Evolutionary conservation across 2,113 vertebrate genomes (phyloP).

Genomic region (Hydrolagus affinis): DNA sequence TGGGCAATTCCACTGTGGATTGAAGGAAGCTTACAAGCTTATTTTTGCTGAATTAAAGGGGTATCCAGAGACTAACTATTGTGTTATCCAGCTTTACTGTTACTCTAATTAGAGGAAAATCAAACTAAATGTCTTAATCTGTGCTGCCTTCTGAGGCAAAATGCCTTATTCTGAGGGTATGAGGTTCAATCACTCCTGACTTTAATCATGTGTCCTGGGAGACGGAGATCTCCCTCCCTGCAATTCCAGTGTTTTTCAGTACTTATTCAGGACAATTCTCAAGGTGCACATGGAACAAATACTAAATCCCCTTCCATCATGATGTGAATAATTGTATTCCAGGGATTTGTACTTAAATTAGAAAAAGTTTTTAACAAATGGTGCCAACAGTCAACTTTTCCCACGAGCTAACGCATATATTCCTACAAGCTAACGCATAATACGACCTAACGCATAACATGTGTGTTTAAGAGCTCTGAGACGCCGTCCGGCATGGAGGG

Average conservation of each 20-base stretch:
- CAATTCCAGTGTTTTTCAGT: constrained; percentile 2
- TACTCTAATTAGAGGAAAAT: constrained; percentile 1
- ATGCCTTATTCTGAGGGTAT: background rate
- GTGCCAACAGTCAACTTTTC: background rate
- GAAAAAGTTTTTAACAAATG: background rate
- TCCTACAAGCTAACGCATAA: background rate
- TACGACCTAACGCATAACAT: too few relatives aligned
- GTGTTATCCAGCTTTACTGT: constrained; percentile 1
- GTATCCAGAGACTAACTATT: background rate
- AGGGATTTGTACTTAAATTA: background rate
- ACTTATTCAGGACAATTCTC: background rate
- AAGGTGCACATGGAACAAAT: background rate
- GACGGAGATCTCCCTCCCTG: background rate
- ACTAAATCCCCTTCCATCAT: background rate
- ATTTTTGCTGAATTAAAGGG: background rate
- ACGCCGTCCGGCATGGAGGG: too few relatives aligned
- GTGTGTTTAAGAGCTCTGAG: too few relatives aligned
- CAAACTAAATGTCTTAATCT: background rate
- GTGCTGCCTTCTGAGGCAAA: background rate
- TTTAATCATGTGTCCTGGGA: background rate
- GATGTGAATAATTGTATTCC: background rate
- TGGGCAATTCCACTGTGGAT: background rate
- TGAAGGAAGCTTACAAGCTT: constrained; percentile 1
- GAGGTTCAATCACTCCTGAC: background rate
- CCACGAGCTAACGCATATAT: background rate